Evolutionary conservation across 2,113 vertebrate species (phyloP), one percentile per base, ranked within the genome.

Genomic region (Pseudonaja textilis): DNA sequence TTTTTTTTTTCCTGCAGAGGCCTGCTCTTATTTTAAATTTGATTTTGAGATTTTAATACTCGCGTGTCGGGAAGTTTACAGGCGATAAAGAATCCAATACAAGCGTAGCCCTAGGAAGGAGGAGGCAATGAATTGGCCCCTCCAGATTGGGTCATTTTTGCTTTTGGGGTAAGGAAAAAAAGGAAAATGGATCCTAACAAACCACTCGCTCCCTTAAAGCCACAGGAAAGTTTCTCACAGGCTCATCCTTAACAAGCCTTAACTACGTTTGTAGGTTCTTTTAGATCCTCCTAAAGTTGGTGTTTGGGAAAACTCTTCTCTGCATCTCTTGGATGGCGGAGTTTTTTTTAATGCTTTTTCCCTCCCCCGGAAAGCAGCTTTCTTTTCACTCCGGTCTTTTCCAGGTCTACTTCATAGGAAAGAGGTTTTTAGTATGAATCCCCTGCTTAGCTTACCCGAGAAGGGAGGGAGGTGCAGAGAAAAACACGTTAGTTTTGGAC

Each of bases 401-500:
- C 12, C 16, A 1, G 16, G 7, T 64, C 39, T 39, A 50, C 69
- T 89, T 96, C 96, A 94, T 26, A 56, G 14, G 85, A 55, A 20
- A 81, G 14, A n/a, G 12, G 1, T 2, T 54, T 54, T 34, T 18
- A 2, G 5, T 52, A 20, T 12, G 34, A 69, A 16, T 16, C 12
- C 20, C 8, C 25, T 11, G 64, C 39, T 89, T 85, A n/a, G 69
- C 20, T 57, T 92, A 92, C 85, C 39, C 52, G 87, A 90, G 92
- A 93, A 89, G 92, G 93, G 96, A 96, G 92, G 59, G 93, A 95
- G 95, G 29, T 93, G 29, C 88, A 22, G 14, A 87, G 52, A 16
- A 97, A 96, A 52, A 96, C 96, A 92, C 96, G 91, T 96, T 92
- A 96, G 92, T 90, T 90, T 93, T 47, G 91, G 55, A 45, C 2